Conservation (phyloP, 2,113 vertebrate genomes). For the Ceratotherium simum region DNA sequence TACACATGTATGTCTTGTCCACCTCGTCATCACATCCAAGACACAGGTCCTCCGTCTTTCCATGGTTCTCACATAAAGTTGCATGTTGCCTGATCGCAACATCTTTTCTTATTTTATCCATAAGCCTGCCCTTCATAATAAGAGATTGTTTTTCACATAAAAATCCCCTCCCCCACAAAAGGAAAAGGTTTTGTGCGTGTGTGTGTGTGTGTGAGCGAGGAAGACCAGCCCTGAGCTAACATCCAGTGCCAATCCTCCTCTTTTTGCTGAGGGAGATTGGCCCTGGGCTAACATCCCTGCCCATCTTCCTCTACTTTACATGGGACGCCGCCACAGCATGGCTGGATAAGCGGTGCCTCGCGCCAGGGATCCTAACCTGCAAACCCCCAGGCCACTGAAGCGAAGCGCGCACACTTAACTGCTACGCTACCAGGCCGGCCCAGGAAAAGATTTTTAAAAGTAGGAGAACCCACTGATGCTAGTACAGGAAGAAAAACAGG, state of each 20-base stretch:
- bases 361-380: too few relatives aligned
- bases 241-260: too few relatives aligned
- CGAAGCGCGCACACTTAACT: too few relatives aligned
- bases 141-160: background rate
- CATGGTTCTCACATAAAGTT: background rate
- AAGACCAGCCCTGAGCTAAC: too few relatives aligned
- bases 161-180: background rate
- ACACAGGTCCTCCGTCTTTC: background rate
- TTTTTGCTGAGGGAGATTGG: too few relatives aligned
- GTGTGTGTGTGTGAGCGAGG: too few relatives aligned
- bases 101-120: background rate
- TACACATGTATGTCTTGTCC: background rate
- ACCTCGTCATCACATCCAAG: background rate
- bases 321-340: too few relatives aligned
- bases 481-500: background rate
- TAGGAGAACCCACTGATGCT: background rate
- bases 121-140: background rate
- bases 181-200: background rate
- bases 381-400: too few relatives aligned
- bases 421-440: too few relatives aligned
- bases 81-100: background rate
- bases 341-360: too few relatives aligned
- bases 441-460: background rate
- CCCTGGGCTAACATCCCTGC: too few relatives aligned
- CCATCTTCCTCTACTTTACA: too few relatives aligned